Evolutionary conservation across 2,888 invertebrate genomes (phyloP).

Genomic region (Thumatha senex): DNA sequence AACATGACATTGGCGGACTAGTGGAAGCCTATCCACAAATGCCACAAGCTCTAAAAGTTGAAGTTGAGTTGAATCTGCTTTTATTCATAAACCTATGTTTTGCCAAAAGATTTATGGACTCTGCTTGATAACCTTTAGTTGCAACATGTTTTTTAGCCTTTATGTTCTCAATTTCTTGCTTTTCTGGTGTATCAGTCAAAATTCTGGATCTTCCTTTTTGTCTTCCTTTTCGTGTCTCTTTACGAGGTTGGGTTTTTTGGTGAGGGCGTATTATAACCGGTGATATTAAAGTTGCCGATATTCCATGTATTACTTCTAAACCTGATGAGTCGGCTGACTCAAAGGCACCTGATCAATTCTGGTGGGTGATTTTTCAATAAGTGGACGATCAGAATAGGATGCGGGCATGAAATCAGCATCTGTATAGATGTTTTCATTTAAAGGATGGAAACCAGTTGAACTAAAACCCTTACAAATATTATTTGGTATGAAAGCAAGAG

Average conservation of each 20-base stretch:
- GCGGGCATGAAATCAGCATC: constrained; percentile 22
- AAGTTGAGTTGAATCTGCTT: no score
- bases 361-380: background rate
- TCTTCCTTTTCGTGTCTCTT: background rate
- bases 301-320: no score
- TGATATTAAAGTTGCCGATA: background rate
- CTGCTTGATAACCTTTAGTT: no score
- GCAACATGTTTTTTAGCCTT: no score
- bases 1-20: no score
- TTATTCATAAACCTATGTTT: no score
- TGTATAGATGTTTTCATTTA: constrained; percentile 20
- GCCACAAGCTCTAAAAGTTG: no score
- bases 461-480: constrained; percentile 21
- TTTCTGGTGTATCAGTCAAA: background rate
- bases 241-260: background rate
- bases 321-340: background rate
- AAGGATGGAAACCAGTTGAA: constrained; percentile 20
- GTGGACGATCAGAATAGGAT: constrained; percentile 23
- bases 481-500: constrained; percentile 1
- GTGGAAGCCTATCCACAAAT: no score
- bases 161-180: background rate
- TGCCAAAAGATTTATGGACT: no score
- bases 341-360: background rate
- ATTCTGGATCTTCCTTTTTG: background rate
- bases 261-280: background rate